Conservation (phyloP, 2,113 vertebrate genomes). For the Cepphus grylle region DNA sequence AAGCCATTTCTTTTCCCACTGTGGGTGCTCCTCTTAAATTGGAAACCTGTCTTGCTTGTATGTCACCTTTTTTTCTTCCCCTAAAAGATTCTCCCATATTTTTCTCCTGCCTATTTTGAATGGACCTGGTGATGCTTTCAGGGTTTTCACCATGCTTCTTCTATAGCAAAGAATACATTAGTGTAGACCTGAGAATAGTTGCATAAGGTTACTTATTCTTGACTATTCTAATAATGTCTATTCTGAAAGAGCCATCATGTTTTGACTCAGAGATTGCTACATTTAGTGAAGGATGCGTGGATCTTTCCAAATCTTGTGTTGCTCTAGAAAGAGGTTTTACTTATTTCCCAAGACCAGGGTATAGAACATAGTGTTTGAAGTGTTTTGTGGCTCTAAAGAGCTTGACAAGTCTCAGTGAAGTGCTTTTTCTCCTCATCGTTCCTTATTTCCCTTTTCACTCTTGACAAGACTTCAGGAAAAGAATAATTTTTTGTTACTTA, state of each 20-base stretch:
- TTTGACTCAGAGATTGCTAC: not conserved
- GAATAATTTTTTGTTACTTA: not conserved
- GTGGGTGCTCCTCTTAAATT: accelerated
- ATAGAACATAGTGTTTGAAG: not conserved
- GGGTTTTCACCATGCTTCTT: not conserved
- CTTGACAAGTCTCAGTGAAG: not conserved
- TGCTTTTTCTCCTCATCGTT: not conserved
- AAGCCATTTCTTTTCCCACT: not conserved
- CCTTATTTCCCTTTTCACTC: not conserved
- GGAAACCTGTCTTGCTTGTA: not conserved
- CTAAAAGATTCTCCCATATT: not conserved
- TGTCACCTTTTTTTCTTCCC: not conserved
- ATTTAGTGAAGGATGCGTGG: not conserved
- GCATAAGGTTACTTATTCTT: not conserved
- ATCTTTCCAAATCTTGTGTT: not conserved
- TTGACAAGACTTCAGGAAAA: not conserved
- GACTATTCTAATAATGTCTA: not conserved
- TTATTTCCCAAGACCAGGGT: not conserved
- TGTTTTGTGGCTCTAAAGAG: not conserved
- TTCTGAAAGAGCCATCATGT: not conserved
- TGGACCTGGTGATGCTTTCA: not conserved
- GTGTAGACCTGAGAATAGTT: not conserved
- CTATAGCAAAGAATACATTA: not conserved
- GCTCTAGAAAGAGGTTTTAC: not conserved
- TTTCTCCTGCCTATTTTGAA: not conserved